phyloP scores from a whole-genome alignment of 2,888 invertebrate genomes.

The Agonopterix subpropinquella region DNA sequence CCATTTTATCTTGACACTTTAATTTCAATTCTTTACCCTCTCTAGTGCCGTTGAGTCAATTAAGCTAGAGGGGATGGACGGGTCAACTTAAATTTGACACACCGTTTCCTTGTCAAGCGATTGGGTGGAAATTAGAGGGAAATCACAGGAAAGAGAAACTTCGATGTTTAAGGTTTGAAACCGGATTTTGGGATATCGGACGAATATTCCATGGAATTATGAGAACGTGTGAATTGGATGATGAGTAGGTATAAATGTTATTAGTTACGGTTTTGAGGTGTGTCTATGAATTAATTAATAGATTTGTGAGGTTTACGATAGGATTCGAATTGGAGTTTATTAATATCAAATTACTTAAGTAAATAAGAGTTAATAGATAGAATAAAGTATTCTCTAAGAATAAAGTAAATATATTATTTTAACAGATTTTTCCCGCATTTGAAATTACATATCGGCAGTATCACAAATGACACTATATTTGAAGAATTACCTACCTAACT shows the following conservation, averaged over 20 bases:
- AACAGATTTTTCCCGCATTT: too few species aligned
- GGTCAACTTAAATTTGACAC: constrained; percentile 14
- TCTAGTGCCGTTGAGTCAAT: neutral
- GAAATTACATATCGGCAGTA: too few species aligned
- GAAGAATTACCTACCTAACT: too few species aligned
- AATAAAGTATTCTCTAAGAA: too few species aligned
- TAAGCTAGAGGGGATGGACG: constrained; percentile 2
- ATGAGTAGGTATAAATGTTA: neutral
- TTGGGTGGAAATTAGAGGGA: constrained; percentile 35
- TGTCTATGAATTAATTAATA: constrained; percentile 1
- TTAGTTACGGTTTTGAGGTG: neutral
- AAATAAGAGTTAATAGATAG: too few species aligned
- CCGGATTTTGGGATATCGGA: constrained; percentile 6
- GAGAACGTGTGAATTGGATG: neutral
- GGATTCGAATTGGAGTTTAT: neutral
- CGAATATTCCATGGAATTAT: constrained; percentile 1
- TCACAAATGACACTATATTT: too few species aligned
- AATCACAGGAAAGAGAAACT: constrained; percentile 27
- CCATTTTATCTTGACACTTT: constrained; percentile 21
- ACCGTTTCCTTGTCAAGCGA: constrained; percentile 27
- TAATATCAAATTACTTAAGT: too few species aligned
- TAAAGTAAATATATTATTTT: too few species aligned
- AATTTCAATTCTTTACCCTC: constrained; percentile 6
- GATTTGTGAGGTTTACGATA: neutral
- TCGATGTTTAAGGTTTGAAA: constrained; percentile 22